Percentiles rank a stretch among this genome's conserved stretches.
Evolutionary conservation across 2,113 vertebrate genomes (phyloP).

Genomic region (Ellobius talpinus): DNA sequence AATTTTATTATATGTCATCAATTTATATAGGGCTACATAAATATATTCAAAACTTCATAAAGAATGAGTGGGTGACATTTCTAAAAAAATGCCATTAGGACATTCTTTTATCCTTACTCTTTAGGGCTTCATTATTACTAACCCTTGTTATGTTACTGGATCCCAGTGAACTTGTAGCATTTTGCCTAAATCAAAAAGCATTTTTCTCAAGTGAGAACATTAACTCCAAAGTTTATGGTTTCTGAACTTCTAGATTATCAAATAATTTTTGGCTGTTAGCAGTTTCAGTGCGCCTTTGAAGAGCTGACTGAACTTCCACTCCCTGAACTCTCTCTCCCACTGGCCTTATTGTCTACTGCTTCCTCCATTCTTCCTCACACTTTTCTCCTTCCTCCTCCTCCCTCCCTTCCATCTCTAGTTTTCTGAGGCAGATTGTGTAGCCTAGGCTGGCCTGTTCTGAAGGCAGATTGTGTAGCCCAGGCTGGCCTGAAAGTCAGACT

Average conservation of each 20-base stretch:
- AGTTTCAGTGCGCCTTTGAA: neutral
- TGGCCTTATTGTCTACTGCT: neutral
- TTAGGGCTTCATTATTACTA: neutral
- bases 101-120: neutral
- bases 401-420: neutral
- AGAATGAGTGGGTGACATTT: neutral
- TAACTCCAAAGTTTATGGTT: neutral
- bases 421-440: neutral
- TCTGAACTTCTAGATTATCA: neutral
- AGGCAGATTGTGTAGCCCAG: neutral
- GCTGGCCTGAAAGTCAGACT: neutral
- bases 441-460: neutral
- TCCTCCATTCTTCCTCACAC: neutral
- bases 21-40: neutral
- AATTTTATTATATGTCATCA: neutral
- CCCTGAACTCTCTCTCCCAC: neutral
- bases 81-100: neutral
- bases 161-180: neutral
- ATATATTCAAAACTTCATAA: neutral
- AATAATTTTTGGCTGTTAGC: neutral
- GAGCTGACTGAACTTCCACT: neutral
- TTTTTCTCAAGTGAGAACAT: neutral
- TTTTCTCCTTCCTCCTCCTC: neutral
- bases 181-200: neutral
- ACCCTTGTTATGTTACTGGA: neutral